Percentiles rank a stretch among this genome's conserved stretches.
Evolutionary conservation across 2,797 vertebrate genomes (phyloP).

Genomic region (Cephalopachus bancanus): DNA sequence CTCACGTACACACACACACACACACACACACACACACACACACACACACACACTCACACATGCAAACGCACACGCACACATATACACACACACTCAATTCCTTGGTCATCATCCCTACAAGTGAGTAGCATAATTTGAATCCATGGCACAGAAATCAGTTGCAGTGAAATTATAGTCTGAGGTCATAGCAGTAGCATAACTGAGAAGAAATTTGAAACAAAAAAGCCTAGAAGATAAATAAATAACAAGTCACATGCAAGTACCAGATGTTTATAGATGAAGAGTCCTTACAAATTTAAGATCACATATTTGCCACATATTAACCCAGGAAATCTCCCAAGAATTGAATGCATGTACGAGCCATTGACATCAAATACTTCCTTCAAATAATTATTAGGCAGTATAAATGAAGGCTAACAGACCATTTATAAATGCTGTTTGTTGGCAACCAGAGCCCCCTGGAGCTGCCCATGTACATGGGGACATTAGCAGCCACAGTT

Average conservation of each 20-base stretch:
- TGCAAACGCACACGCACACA: not conserved
- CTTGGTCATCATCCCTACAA: constrained; percentile 30
- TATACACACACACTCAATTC: not conserved
- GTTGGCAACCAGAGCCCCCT: constrained; percentile 85
- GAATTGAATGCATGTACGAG: constrained; percentile 68
- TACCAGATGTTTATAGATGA: constrained; percentile 80
- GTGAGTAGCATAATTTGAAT: constrained; percentile 67
- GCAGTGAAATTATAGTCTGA: constrained; percentile 69
- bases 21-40: accelerated
- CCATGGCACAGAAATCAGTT: constrained; percentile 52
- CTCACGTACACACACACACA: not conserved
- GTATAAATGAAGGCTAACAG: constrained; percentile 88
- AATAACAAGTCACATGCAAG: constrained; percentile 82
- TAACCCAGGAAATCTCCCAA: constrained; percentile 68
- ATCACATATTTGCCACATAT: constrained; percentile 76
- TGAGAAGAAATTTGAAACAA: constrained; percentile 65
- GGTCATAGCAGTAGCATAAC: constrained; percentile 83
- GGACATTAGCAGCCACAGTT: constrained; percentile 95
- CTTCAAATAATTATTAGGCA: constrained; percentile 83
- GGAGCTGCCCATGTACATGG: constrained; percentile 77
- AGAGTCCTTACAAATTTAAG: constrained; percentile 80
- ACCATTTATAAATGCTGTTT: constrained; percentile 88
- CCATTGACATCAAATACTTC: constrained; percentile 84
- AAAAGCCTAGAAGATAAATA: constrained; percentile 73
- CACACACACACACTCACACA: no score